phyloP scores from a whole-genome alignment of 2,113 vertebrate genomes.

The Chunga burmeisteri region DNA sequence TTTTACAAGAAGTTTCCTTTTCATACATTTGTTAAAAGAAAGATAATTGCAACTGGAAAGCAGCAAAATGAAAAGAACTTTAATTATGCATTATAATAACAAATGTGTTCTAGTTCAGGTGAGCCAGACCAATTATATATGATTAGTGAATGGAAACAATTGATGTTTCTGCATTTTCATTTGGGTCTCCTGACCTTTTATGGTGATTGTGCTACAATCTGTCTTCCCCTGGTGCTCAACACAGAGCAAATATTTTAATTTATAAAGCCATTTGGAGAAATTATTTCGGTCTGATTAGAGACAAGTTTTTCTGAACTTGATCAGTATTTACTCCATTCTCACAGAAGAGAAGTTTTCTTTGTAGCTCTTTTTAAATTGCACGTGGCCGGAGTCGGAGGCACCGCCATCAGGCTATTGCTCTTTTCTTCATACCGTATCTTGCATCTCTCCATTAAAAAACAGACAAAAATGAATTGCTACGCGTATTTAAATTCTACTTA shows the following conservation, averaged over 20 bases:
- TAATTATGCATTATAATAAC: conserved; percentile 56
- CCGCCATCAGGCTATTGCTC: neutral
- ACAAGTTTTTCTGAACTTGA: neutral
- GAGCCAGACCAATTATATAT: conserved; percentile 51
- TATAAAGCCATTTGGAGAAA: conserved; percentile 23
- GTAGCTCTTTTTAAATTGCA: neutral
- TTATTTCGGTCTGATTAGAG: neutral
- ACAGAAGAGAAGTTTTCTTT: neutral
- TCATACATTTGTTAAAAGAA: conserved; percentile 41
- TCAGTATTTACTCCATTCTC: neutral
- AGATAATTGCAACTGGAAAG: conserved; percentile 56
- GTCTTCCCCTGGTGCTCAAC: neutral
- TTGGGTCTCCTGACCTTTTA: conserved; percentile 28
- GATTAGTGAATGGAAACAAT: conserved; percentile 62
- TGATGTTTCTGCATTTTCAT: conserved; percentile 44
- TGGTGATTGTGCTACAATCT: neutral
- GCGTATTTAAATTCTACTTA: neutral
- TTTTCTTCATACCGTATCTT: neutral
- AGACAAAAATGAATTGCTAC: neutral
- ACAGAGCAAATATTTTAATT: conserved; percentile 37
- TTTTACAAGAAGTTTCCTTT: conserved; percentile 27
- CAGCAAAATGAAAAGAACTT: conserved; percentile 57
- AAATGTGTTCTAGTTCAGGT: conserved; percentile 60
- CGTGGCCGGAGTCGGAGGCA: neutral
- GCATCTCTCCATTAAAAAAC: neutral